These are phyloP conservation scores for Malurus splendens DNA, from an alignment of 2,797 vertebrate species.

Conservation along the genomic window DNA sequence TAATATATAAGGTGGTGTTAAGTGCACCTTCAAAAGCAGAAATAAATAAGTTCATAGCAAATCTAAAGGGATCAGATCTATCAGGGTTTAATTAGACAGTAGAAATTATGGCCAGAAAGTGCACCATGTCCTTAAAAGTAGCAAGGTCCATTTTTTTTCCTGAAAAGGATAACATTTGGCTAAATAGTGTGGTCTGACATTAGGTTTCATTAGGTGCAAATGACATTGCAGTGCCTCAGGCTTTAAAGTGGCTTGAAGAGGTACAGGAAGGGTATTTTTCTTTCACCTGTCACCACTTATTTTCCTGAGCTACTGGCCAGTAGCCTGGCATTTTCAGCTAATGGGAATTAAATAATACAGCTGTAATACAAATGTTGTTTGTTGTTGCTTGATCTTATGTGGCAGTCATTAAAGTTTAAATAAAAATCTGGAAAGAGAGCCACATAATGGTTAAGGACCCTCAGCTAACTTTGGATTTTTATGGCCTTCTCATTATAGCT, in stretches of 20 bases:
- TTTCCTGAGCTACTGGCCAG: slow-evolving; percentile 66
- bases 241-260: slow-evolving; percentile 66
- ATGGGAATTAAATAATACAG: slow-evolving; percentile 74
- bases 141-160: background rate
- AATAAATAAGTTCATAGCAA: background rate
- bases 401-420: slow-evolving; percentile 64
- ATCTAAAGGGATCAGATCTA: background rate
- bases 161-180: slow-evolving; percentile 40
- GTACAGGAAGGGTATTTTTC: slow-evolving; percentile 60
- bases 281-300: slow-evolving; percentile 74
- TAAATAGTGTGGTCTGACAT: slow-evolving; percentile 55
- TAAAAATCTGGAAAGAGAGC: slow-evolving; percentile 50
- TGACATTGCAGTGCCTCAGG: slow-evolving; percentile 62
- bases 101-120: background rate
- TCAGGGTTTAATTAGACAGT: slow-evolving; percentile 40
- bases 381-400: slow-evolving; percentile 44
- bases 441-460: slow-evolving; percentile 56
- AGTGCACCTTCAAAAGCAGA: slow-evolving; percentile 11
- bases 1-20: background rate
- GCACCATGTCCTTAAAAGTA: background rate
- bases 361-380: slow-evolving; percentile 63
- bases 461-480: slow-evolving; percentile 77
- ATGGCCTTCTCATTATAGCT: slow-evolving; percentile 78
- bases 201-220: slow-evolving; percentile 68
- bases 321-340: slow-evolving; percentile 67